phyloP scores from a whole-genome alignment of 2,113 vertebrate genomes.

The Labeo rohita region DNA sequence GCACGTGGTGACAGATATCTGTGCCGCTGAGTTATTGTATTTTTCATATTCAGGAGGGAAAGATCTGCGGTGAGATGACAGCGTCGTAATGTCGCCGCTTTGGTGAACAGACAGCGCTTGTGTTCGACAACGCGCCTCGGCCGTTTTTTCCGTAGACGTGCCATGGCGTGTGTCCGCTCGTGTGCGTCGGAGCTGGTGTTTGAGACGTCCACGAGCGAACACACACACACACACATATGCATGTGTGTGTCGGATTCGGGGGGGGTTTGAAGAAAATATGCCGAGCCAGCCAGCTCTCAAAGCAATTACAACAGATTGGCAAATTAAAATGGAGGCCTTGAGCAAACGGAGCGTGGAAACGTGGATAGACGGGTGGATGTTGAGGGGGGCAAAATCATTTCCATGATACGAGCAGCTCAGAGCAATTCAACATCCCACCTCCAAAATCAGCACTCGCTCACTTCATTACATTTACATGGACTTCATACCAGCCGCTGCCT shows the following conservation, averaged over 20 bases:
- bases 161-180: slow-evolving; percentile 61
- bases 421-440: slow-evolving; percentile 36
- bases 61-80: slow-evolving; percentile 58
- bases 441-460: slow-evolving; percentile 6
- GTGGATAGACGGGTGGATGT: slow-evolving; percentile 71
- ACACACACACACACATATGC: slow-evolving; percentile 21
- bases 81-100: slow-evolving; percentile 60
- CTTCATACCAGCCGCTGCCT: neutral
- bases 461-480: neutral
- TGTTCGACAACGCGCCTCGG: slow-evolving; percentile 69
- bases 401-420: neutral
- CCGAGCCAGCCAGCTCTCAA: slow-evolving; percentile 73
- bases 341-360: slow-evolving; percentile 69
- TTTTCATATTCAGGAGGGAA: slow-evolving; percentile 38
- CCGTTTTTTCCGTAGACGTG: slow-evolving; percentile 57
- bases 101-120: slow-evolving; percentile 65
- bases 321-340: slow-evolving; percentile 81
- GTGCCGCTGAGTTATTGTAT: slow-evolving; percentile 47
- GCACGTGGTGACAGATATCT: slow-evolving; percentile 55
- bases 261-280: slow-evolving; percentile 60
- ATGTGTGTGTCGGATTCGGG: neutral
- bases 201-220: slow-evolving; percentile 50
- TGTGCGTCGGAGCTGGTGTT: slow-evolving; percentile 62
- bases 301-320: slow-evolving; percentile 82
- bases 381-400: slow-evolving; percentile 37